Evolutionary conservation across 2,113 vertebrate genomes (phyloP).

Genomic region (Origma solitaria): DNA sequence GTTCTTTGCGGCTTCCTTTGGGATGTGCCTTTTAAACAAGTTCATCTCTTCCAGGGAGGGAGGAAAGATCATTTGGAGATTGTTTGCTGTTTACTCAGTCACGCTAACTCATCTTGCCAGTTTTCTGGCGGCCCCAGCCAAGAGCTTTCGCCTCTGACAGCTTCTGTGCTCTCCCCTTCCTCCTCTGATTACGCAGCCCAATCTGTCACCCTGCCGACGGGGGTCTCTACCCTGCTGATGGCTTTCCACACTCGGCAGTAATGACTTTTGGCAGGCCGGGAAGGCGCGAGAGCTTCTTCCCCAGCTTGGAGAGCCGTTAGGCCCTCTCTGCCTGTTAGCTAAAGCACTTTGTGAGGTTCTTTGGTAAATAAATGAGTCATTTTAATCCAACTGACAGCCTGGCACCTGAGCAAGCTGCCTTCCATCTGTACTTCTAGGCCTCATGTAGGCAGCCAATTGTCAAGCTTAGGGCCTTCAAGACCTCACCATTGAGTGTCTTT

Average conservation of each 20-base stretch:
- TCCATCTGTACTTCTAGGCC: conserved; percentile 96
- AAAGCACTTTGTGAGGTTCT: conserved; percentile 95
- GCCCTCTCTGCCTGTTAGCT: conserved; percentile 84
- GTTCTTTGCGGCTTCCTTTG: conserved; percentile 19
- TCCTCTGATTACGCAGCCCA: conserved; percentile 91
- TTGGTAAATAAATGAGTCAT: conserved; percentile 99
- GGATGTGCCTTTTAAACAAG: conserved; percentile 60
- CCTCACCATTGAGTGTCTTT: conserved; percentile 70
- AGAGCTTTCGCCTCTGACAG: conserved; percentile 84
- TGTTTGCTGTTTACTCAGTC: conserved; percentile 78
- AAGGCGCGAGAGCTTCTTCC: conserved; percentile 73
- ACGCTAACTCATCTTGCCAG: conserved; percentile 85
- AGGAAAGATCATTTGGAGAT: conserved; percentile 74
- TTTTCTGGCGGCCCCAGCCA: conserved; percentile 92
- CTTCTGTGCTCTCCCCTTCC: conserved; percentile 84
- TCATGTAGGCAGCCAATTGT: conserved; percentile 75
- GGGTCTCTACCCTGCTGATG: conserved; percentile 92
- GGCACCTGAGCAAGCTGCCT: conserved; percentile 96
- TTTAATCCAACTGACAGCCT: conserved; percentile 99
- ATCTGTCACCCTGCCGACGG: conserved; percentile 95
- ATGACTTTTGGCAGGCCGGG: conserved; percentile 97
- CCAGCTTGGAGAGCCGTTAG: conserved; percentile 71
- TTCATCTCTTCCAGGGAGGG: conserved; percentile 57
- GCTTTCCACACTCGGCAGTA: conserved; percentile 94
- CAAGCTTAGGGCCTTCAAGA: conserved; percentile 69